These are phyloP conservation scores for Pachypanchax playfairii DNA, from an alignment of 2,113 vertebrate species.

Conservation along the genomic window DNA sequence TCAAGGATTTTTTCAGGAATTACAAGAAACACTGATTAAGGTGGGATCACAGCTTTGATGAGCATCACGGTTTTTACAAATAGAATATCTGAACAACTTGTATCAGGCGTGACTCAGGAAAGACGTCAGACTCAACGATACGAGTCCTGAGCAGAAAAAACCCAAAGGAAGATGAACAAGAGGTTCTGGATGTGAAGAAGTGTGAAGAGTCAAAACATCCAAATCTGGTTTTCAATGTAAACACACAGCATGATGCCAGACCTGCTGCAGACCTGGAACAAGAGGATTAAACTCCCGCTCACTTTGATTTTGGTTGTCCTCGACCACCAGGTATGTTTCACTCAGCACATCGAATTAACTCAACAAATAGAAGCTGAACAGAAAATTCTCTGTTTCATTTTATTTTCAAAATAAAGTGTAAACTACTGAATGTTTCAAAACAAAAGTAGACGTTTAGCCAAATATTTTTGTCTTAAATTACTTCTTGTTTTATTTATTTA, in stretches of 20 bases:
- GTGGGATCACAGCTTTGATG: neutral
- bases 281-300: conserved; percentile 40
- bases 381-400: neutral
- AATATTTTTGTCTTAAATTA: too few relatives aligned
- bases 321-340: conserved; percentile 64
- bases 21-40: neutral
- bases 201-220: conserved; percentile 31
- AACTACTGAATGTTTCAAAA: neutral
- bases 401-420: neutral
- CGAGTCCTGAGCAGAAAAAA: neutral
- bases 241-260: conserved; percentile 59
- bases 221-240: conserved; percentile 47
- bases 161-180: conserved; percentile 8
- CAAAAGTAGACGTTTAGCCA: too few relatives aligned
- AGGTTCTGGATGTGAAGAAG: conserved; percentile 27
- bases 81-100: too few relatives aligned
- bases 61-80: neutral
- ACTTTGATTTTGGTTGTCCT: conserved; percentile 41
- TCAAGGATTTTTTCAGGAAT: conserved; percentile 4
- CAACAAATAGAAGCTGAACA: too few relatives aligned
- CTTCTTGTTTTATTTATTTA: neutral
- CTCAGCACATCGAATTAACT: neutral
- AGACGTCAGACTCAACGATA: too few relatives aligned
- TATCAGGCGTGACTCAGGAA: too few relatives aligned
- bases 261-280: conserved; percentile 41